Conservation (phyloP, 2,113 vertebrate genomes). For the Mormyrus iriodes region DNA sequence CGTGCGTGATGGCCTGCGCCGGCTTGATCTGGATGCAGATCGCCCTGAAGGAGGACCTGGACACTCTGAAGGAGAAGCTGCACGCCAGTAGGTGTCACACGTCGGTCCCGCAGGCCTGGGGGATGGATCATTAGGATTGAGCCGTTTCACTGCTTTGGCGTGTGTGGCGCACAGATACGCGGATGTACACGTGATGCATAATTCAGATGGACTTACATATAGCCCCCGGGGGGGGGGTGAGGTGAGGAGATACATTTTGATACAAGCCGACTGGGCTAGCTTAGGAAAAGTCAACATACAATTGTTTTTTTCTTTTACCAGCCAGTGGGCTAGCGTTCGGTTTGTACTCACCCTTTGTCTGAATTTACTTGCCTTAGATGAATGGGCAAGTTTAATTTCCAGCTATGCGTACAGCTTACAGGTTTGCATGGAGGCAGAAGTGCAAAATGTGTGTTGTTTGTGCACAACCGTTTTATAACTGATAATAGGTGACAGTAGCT, state of each 20-base stretch:
- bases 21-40: conserved; percentile 98
- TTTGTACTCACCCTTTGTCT: background rate
- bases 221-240: no score
- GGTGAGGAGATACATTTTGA: background rate
- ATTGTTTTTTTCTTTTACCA: background rate
- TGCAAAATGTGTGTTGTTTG: background rate
- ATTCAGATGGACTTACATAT: background rate
- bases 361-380: background rate
- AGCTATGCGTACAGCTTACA: background rate
- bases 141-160: background rate
- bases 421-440: background rate
- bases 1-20: conserved; percentile 85
- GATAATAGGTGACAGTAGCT: background rate
- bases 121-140: background rate
- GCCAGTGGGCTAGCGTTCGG: background rate
- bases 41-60: conserved; percentile 88
- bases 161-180: background rate
- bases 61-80: conserved; percentile 86
- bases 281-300: background rate
- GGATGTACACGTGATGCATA: background rate
- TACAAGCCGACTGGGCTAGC: no score
- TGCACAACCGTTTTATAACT: background rate
- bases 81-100: conserved; percentile 71
- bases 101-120: background rate
- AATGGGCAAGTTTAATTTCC: background rate